Conservation (phyloP, 2,888 invertebrate species). For the Mythimna impura region DNA sequence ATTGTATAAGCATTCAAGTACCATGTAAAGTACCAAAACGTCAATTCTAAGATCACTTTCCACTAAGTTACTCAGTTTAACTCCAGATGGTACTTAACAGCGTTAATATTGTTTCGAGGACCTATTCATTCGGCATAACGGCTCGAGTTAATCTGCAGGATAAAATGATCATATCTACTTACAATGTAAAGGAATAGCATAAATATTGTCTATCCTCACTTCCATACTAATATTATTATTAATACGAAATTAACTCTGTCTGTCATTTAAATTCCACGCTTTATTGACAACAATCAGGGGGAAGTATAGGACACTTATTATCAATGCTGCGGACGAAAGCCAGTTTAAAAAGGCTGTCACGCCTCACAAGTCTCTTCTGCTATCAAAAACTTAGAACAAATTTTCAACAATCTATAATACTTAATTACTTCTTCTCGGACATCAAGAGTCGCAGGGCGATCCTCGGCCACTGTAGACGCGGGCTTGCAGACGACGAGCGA, state of each 20-base stretch:
- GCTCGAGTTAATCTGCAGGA: background rate
- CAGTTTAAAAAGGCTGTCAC: background rate
- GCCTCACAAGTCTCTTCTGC: background rate
- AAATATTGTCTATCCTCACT: background rate
- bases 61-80: background rate
- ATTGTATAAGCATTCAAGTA: slow-evolving; percentile 2
- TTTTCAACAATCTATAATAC: too few relatives aligned
- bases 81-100: background rate
- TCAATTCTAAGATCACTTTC: slow-evolving; percentile 8
- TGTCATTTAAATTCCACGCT: too few relatives aligned
- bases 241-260: too few relatives aligned
- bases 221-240: too few relatives aligned
- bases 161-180: background rate
- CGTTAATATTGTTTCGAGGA: slow-evolving; percentile 12
- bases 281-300: too few relatives aligned
- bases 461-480: too few relatives aligned
- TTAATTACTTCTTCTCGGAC: too few relatives aligned
- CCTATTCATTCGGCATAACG: background rate
- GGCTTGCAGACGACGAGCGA: too few relatives aligned
- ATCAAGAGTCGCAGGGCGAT: too few relatives aligned
- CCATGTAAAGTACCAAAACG: background rate
- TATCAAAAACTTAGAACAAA: too few relatives aligned
- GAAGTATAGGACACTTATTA: too few relatives aligned
- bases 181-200: background rate
- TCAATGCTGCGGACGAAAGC: too few relatives aligned